A percentile compares a stretch with the other conserved stretches of the same genome.
These are phyloP conservation scores for Axinella damicornis DNA, from an alignment of 37 sponge, comb jelly and placozoan genomes.

Conservation along the genomic window DNA sequence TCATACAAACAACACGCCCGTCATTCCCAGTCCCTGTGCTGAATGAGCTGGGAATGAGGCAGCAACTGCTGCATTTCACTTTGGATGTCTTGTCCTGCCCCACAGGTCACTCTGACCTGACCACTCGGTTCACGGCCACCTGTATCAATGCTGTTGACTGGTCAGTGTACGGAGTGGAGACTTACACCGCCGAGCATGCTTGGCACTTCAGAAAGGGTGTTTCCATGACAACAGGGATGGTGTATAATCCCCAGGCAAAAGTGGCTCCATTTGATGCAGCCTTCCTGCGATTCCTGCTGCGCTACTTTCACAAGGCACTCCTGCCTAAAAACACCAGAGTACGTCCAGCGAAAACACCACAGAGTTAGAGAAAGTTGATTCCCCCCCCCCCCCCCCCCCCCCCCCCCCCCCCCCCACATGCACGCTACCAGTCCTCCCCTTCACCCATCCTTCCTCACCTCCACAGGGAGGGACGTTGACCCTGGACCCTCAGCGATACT, in stretches of 20 bases:
- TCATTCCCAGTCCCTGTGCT: too few species aligned
- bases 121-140: slow-evolving; percentile 34
- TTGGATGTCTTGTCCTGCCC: too few species aligned
- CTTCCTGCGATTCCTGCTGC: slow-evolving; percentile 49
- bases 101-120: slow-evolving; percentile 58
- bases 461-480: slow-evolving; percentile 10
- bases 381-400: too few species aligned
- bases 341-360: neutral
- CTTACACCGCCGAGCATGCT: slow-evolving; percentile 60
- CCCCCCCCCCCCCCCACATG: too few species aligned
- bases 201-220: slow-evolving; percentile 19
- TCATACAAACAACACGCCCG: too few species aligned
- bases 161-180: slow-evolving; percentile 34
- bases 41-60: too few species aligned
- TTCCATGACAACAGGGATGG: slow-evolving; percentile 17
- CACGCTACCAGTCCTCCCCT: too few species aligned
- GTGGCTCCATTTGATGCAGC: slow-evolving; percentile 24
- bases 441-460: neutral
- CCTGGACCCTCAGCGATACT: slow-evolving; percentile 38
- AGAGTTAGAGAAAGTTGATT: too few species aligned
- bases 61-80: too few species aligned
- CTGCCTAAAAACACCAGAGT: slow-evolving; percentile 31
- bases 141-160: slow-evolving; percentile 69
- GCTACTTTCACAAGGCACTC: slow-evolving; percentile 59
- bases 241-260: neutral